Percentiles rank a stretch among this genome's conserved stretches.
Conservation (phyloP, 2,113 vertebrate species). For the Okapia johnstoni region DNA sequence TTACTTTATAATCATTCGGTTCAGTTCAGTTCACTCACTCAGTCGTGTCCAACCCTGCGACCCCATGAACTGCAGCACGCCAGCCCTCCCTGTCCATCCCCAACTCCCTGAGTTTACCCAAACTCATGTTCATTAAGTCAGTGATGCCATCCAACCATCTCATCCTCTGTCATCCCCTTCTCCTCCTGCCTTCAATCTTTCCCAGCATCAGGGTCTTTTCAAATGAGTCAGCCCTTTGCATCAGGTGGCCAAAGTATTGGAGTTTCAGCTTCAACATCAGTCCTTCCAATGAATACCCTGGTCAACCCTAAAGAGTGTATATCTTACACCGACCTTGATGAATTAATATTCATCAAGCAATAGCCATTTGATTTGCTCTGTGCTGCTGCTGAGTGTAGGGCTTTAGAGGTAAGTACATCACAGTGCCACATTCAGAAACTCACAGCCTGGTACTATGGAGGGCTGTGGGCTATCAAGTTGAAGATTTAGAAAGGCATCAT, state of each 20-base stretch:
- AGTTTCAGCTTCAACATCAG: not conserved
- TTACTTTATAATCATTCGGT: not conserved
- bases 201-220: not conserved
- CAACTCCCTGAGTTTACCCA: not conserved
- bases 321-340: not conserved
- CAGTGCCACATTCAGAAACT: not conserved
- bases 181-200: not conserved
- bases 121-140: rapidly evolving
- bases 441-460: not conserved
- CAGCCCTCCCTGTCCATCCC: not conserved
- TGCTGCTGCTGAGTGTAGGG: not conserved
- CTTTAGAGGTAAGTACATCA: not conserved
- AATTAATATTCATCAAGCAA: not conserved
- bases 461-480: not conserved
- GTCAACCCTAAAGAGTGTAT: not conserved
- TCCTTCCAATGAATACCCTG: not conserved
- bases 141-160: not conserved
- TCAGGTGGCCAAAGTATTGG: not conserved
- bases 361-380: not conserved
- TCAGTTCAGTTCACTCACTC: not conserved
- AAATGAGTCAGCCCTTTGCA: not conserved
- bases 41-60: not conserved
- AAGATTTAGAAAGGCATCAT: not conserved
- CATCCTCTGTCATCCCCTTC: not conserved
- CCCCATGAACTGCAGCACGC: not conserved